Base-by-base conservation (phyloP, 2,888 invertebrate species). In the Sphaerophoria rueppellii region DNA sequence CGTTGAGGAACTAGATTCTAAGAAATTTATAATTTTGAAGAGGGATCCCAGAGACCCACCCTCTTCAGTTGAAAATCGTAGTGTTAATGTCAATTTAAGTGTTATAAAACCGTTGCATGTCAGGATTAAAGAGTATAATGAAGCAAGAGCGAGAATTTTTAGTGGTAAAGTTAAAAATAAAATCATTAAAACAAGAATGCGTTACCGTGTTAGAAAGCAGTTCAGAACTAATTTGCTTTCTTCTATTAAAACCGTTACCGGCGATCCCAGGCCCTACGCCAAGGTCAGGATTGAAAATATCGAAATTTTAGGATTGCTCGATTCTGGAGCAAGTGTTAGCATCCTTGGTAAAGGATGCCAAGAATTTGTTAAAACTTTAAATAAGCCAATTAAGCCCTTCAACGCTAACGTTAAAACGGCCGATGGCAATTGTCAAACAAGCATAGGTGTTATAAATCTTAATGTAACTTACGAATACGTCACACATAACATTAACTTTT, bases 41-140 rank as follows among this genome's bases (percentile, higher is more conserved):
- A 32, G 14, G 5, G 3, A 0, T 14, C 7, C 24, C 2, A 24
- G 4, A 4, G 9, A 40, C 9, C 6, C 40, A 40, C 6, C 6
- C 9, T 1, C 4, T 2, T 4, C 40, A 1, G 4, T 7, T 40
- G 40, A 40, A 40, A 40, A 40, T 24, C 24, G 24, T 24, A 24
- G 24, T 24, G 24, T 24, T 2, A 24, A 24, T 24, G 24, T 24
- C 2, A 24, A 24, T 24, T 24, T 24, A 24, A 24, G 24, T 24
- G 24, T 24, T 32, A 9, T 35, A 35, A 57, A 57, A 57, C 55
- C 55, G 2, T 57, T 57, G 14, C 57, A 37, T 37, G 5, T 57
- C 2, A 57, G 37, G 9, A 57, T 57, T 12, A n/a, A 4, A 3
- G 57, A 57, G 7, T 57, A 57, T 37, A 57, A 57, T 5, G 14